Conservation (phyloP, 2,888 invertebrate genomes). For the Synergus laeviventris region DNA sequence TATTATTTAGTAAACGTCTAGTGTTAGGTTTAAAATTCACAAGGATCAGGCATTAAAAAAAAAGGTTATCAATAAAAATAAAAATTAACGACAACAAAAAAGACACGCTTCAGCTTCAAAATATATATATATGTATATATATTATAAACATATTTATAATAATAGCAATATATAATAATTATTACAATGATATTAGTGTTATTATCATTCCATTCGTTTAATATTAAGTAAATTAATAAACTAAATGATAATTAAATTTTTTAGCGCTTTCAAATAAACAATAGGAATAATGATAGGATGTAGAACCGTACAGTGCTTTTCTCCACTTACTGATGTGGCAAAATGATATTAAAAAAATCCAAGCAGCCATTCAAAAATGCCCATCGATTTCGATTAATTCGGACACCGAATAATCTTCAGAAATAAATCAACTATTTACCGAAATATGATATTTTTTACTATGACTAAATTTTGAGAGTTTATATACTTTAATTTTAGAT, state of each 20-base stretch:
- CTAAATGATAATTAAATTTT: conserved; percentile 61
- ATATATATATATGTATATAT: conserved; percentile 62
- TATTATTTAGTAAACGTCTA: neutral
- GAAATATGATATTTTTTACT: neutral
- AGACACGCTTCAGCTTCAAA: conserved; percentile 55
- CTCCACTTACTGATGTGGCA: conserved; percentile 42
- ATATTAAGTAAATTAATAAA: conserved; percentile 74
- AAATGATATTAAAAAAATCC: conserved; percentile 24
- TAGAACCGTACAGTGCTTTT: conserved; percentile 49
- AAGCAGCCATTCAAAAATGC: conserved; percentile 28
- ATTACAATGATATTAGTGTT: conserved; percentile 75
- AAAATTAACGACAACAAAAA: conserved; percentile 55
- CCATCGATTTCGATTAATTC: neutral
- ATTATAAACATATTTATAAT: conserved; percentile 76
- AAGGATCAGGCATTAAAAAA: neutral
- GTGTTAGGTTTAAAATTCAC: conserved; percentile 4
- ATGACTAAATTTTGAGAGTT: neutral
- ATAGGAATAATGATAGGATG: conserved; percentile 46
- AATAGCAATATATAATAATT: conserved; percentile 74
- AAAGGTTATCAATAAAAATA: conserved; percentile 44
- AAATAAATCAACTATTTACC: neutral
- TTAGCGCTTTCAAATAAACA: conserved; percentile 41
- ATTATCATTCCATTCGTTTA: conserved; percentile 71
- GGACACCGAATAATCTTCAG: neutral
- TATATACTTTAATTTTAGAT: neutral